These are phyloP conservation scores for Lepidocyrtoides sp. DNA, from an alignment of 2,888 invertebrate genomes.

Conservation along the genomic window DNA sequence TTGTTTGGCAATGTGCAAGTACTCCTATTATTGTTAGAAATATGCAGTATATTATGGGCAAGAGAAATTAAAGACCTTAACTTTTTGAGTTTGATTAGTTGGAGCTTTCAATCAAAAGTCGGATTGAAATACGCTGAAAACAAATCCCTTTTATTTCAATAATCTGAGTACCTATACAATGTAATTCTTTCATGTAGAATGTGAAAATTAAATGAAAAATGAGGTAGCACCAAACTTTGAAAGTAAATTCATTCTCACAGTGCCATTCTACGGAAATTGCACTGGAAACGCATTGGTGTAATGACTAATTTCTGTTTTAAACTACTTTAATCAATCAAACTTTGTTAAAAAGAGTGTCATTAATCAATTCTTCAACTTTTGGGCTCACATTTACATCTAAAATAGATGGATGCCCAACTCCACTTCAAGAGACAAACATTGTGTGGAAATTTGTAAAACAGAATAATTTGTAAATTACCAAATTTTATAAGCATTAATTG, in stretches of 20 bases:
- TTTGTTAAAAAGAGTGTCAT: not conserved
- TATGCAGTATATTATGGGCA: too few relatives aligned
- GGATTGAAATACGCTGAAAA: not conserved
- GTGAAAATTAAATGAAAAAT: constrained; percentile 27
- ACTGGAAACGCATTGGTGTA: not conserved
- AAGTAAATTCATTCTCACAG: not conserved
- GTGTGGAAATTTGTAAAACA: not conserved
- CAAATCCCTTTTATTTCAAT: not conserved
- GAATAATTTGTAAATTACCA: constrained; percentile 51
- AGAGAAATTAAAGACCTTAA: not conserved
- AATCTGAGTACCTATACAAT: not conserved
- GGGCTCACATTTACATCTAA: not conserved
- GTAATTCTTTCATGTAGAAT: not conserved
- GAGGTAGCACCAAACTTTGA: constrained; percentile 38
- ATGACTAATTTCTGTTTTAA: not conserved
- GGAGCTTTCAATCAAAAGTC: not conserved
- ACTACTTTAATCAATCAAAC: constrained; percentile 44
- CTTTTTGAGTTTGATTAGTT: constrained; percentile 31
- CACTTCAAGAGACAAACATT: too few relatives aligned
- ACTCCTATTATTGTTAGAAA: too few relatives aligned
- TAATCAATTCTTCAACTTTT: not conserved
- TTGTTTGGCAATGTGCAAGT: too few relatives aligned
- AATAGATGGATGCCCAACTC: too few relatives aligned
- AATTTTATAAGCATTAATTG: constrained; percentile 5
- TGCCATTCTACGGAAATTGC: not conserved